Conservation (phyloP, 2,888 invertebrate genomes). For the Microdon myrmicae region DNA sequence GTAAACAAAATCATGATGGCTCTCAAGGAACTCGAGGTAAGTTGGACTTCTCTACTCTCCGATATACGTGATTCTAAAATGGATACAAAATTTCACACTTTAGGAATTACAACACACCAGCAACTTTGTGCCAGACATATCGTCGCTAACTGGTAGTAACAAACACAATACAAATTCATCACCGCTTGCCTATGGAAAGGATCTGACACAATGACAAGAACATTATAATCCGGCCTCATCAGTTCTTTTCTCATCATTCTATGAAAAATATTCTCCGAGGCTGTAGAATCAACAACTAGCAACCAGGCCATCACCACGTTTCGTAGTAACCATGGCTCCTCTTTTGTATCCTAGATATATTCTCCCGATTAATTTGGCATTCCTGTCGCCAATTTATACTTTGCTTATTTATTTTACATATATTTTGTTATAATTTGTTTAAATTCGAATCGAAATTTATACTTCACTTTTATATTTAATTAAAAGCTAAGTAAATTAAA, state of each 20-base stretch:
- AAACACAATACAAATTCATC: conserved; percentile 46
- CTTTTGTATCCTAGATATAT: no score
- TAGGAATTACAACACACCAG: conserved; percentile 30
- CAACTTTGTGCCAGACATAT: conserved; percentile 36
- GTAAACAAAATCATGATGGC: conserved; percentile 68
- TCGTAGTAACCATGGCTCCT: no score
- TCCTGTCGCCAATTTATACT: conserved; percentile 3
- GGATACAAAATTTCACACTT: background rate
- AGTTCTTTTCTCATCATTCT: conserved; percentile 44
- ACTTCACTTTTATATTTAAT: no score
- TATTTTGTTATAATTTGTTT: no score
- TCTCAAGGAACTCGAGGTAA: conserved; percentile 67
- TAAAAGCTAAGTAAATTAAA: no score
- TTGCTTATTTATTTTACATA: no score
- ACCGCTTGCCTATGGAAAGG: conserved; percentile 50
- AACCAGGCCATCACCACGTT: conserved; percentile 17
- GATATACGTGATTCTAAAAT: background rate
- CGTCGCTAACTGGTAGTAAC: conserved; percentile 33
- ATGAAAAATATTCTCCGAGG: conserved; percentile 45
- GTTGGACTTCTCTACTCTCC: conserved; percentile 17
- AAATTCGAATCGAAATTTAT: no score
- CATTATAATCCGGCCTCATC: conserved; percentile 44
- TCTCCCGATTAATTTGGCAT: conserved; percentile 12
- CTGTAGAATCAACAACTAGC: conserved; percentile 33
- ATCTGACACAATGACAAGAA: conserved; percentile 49